phyloP scores from a whole-genome alignment of 2,888 invertebrate species.

The Agonopterix heracliana region DNA sequence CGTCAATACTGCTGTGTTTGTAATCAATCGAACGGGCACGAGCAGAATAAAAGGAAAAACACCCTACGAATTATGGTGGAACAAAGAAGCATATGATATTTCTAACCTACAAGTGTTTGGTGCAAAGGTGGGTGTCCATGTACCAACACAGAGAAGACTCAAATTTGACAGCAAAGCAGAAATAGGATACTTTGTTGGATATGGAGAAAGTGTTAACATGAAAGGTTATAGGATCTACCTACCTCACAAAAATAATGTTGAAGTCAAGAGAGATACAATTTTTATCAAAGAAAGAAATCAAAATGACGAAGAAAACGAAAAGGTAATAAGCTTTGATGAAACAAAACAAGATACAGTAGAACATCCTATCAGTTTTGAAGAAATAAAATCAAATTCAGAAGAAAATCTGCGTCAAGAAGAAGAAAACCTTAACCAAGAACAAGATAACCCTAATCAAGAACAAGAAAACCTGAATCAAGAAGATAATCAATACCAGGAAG shows the following conservation, averaged over 20 bases:
- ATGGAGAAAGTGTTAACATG: slow-evolving; percentile 2
- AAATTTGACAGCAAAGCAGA: slow-evolving; percentile 6
- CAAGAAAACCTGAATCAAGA: too few relatives aligned
- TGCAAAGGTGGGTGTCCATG: slow-evolving; percentile 1
- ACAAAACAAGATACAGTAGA: too few relatives aligned
- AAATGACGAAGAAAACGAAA: too few relatives aligned
- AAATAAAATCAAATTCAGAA: too few relatives aligned
- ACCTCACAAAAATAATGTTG: background rate
- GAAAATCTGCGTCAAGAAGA: too few relatives aligned
- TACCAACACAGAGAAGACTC: slow-evolving; percentile 4
- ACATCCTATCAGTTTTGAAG: too few relatives aligned
- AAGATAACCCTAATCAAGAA: too few relatives aligned
- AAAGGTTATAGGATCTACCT: slow-evolving; percentile 5
- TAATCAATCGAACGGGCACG: background rate
- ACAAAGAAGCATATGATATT: slow-evolving; percentile 2
- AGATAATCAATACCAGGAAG: too few relatives aligned
- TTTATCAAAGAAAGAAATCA: background rate
- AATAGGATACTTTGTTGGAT: slow-evolving; percentile 5
- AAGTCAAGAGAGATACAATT: slow-evolving; percentile 3
- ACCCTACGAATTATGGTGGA: slow-evolving; percentile 8
- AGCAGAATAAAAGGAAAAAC: background rate
- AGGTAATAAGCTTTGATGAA: too few relatives aligned
- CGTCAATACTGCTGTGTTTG: slow-evolving; percentile 1
- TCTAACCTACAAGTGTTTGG: slow-evolving; percentile 2
- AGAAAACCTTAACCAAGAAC: too few relatives aligned